phyloP scores from a whole-genome alignment of 2,113 vertebrate species.

The Gallinago undulata region DNA sequence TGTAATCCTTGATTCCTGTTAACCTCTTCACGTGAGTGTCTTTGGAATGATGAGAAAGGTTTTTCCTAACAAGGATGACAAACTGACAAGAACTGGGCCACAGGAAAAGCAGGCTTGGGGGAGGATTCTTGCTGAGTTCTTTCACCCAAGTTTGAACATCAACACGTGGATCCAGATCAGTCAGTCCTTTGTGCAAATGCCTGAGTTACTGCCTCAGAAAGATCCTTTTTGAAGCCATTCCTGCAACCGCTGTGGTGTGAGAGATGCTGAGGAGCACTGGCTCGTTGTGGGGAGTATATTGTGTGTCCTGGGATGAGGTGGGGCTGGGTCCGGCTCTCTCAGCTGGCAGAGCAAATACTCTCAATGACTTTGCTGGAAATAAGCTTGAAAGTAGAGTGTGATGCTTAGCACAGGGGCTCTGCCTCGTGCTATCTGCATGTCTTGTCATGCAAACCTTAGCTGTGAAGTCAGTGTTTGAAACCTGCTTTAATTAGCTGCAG shows the following conservation, averaged over 20 bases:
- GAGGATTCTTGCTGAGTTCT: not conserved
- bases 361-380: not conserved
- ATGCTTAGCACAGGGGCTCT: not conserved
- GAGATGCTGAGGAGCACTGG: not conserved
- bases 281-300: fast-evolving
- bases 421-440: not conserved
- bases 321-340: not conserved
- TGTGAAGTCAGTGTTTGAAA: not conserved
- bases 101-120: not conserved
- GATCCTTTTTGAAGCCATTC: not conserved
- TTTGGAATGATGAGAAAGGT: not conserved
- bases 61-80: not conserved
- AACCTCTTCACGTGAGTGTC: not conserved
- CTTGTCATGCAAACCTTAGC: not conserved
- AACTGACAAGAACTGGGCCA: not conserved
- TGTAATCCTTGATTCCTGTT: not conserved
- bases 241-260: fast-evolving
- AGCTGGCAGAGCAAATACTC: not conserved
- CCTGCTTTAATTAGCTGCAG: not conserved
- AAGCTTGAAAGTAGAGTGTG: not conserved
- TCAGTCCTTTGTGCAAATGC: not conserved
- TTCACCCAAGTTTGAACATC: not conserved
- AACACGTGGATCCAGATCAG: fast-evolving
- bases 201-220: not conserved
- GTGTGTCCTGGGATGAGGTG: not conserved